Base-by-base conservation (phyloP, 2,888 invertebrate genomes). In the Clitarchus hookeri region DNA sequence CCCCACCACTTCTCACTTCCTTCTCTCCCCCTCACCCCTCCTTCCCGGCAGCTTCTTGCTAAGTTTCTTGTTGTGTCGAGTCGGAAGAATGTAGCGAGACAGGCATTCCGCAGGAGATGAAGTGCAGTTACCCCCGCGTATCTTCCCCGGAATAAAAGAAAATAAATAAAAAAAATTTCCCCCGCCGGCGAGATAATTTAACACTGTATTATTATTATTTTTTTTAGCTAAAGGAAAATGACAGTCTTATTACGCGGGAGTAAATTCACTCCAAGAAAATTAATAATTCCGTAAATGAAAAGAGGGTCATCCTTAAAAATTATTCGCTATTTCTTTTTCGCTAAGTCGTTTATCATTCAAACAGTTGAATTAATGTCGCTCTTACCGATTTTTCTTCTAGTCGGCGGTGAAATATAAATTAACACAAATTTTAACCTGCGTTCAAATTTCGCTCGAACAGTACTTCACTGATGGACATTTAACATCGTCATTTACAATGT, bases 21-120 rank as follows among this genome's bases (percentile, higher is more conserved):
- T 23, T 65, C 65, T 23, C 23, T 23, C 19, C 1, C 16, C 65
- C 23, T 9, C n/a, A 1, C 65, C n/a, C n/a, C 65, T 65, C 1
- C 8, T 4, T 2, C 65, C 65, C 19, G 19, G 8, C 65, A 12
- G 6, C 65, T 65, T 19, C 65, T 65, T 65, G 65, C 65, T 65
- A 65, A 65, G 65, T 65, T 65, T 65, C 65, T 65, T 65, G 65
- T 65, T 65, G 65, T 65, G 65, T 65, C 65, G 65, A 65, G 16
- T 65, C 65, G 6, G 48, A 65, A 65, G 65, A 65, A 65, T 65
- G 65, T 65, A 23, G 65, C 23, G 65, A 65, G 13, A 16, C 65
- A n/a, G 36, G 36, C 65, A 65, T 65, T 65, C 65, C 65, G 16
- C 23, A 19, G 65, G 65, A 65, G 65, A 65, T 65, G 16, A 65